These are phyloP conservation scores for Holotrichia oblita DNA, from an alignment of 1,140 invertebrate species.

Conservation along the genomic window DNA sequence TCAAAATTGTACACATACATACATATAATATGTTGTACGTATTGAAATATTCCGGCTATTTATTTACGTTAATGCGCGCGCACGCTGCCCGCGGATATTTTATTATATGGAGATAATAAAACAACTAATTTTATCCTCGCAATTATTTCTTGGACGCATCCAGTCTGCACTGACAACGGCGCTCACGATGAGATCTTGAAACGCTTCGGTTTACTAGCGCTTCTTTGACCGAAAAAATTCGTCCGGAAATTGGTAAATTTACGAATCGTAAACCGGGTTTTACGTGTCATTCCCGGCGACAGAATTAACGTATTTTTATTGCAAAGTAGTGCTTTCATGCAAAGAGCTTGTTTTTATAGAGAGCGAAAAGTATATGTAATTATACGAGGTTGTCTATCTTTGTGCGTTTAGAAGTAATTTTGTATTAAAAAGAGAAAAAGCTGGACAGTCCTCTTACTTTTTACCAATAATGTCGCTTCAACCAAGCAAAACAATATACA, in stretches of 20 bases:
- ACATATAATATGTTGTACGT: too few relatives aligned
- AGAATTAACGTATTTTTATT: background rate
- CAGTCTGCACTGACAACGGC: background rate
- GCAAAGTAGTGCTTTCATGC: background rate
- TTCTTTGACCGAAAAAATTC: background rate
- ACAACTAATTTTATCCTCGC: slow-evolving; percentile 12
- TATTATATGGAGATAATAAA: background rate
- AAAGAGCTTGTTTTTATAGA: too few relatives aligned
- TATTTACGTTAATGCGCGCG: background rate
- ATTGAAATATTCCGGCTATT: background rate
- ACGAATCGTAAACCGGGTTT: slow-evolving; percentile 4
- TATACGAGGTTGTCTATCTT: too few relatives aligned
- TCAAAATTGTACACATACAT: background rate
- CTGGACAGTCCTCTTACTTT: too few relatives aligned
- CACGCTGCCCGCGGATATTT: background rate
- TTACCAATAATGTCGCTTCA: too few relatives aligned
- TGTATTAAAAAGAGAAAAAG: too few relatives aligned
- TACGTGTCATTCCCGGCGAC: slow-evolving; percentile 4
- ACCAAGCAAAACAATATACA: too few relatives aligned
- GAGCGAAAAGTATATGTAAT: too few relatives aligned
- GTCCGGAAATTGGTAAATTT: background rate
- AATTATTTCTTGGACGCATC: background rate
- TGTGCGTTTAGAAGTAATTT: too few relatives aligned
- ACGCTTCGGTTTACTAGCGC: background rate
- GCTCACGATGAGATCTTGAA: background rate